Percentiles rank a stretch among this genome's conserved stretches.
Evolutionary conservation across 2,888 invertebrate genomes (phyloP).

Genomic region (Villa cingulata): DNA sequence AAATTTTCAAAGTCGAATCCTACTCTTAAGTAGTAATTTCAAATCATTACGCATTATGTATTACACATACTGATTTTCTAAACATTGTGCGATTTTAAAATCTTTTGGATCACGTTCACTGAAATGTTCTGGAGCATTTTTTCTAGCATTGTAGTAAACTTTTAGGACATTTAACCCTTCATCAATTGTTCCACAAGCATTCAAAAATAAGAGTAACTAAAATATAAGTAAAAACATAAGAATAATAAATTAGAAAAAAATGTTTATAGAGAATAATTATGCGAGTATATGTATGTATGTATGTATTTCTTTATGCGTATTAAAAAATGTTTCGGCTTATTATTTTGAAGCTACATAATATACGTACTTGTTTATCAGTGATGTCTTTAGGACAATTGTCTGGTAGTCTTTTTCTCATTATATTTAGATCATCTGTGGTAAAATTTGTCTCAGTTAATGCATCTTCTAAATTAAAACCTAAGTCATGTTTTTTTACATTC

Average conservation of each 20-base stretch:
- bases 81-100: conserved; percentile 32
- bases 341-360: not conserved
- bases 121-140: conserved; percentile 49
- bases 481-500: not conserved
- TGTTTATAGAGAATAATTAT: too few relatives aligned
- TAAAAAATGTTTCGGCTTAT: too few relatives aligned
- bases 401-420: conserved; percentile 7
- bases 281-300: too few relatives aligned
- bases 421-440: conserved; percentile 8
- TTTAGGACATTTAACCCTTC: conserved; percentile 28
- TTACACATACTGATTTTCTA: conserved; percentile 39
- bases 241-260: not conserved
- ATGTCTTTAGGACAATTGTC: conserved; percentile 9
- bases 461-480: conserved; percentile 13
- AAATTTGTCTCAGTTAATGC: conserved; percentile 10
- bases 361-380: conserved; percentile 14
- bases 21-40: not conserved
- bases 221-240: not conserved
- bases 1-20: too few relatives aligned
- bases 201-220: conserved; percentile 14
- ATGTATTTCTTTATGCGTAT: too few relatives aligned
- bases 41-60: not conserved
- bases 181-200: conserved; percentile 12
- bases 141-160: conserved; percentile 45
- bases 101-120: conserved; percentile 39